Evolutionary conservation across 2,888 invertebrate genomes (phyloP), one percentile per base, ranked within the genome.

Genomic region (Julus scanicus): DNA sequence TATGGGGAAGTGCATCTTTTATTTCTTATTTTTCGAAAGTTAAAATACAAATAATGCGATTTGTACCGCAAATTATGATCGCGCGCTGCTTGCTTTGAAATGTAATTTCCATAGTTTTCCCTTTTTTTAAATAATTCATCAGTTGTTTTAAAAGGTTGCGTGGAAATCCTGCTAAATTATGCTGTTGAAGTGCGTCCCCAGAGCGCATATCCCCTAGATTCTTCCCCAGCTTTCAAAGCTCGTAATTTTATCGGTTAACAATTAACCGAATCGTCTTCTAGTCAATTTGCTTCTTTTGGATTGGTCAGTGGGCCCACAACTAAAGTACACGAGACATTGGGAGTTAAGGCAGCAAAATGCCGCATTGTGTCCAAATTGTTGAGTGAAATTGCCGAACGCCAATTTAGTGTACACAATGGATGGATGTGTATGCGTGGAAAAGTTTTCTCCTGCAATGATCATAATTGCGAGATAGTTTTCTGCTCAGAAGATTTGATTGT

Each of bases 381-480:
- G 71, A 71, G 71, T 71, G 71, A 29, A 71, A 71, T 71, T 71
- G 71, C 29, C 29, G 29, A 71, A 20, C 71, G 20, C 71, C 71
- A 71, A 71, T 71, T 71, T 71, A 71, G 71, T 71, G 71, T 71
- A 71, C 71, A 71, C 71, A 71, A 71, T 71, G 71, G 71, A 71
- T 71, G 29, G 71, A 71, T 71, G 71, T 71, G 71, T 71, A 29
- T 29, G 71, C 29, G 71, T 29, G 71, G 71, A 20, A 71, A 71
- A 71, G 29, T 71, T 71, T 71, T 71, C 71, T 71, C 71, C 71
- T 11, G 71, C 71, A 71, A 71, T 71, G 71, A 71, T 71, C 71
- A 71, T 71, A 71, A 71, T 71, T 71, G 71, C 71, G 71, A 71
- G 29, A 71, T 71, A 71, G 71, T 71, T 71, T 71, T 71, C 71